A percentile compares a stretch with the other conserved stretches of the same genome.
These are phyloP conservation scores for Lasioglossum oenotherae DNA, from an alignment of 2,888 invertebrate species.

Conservation along the genomic window DNA sequence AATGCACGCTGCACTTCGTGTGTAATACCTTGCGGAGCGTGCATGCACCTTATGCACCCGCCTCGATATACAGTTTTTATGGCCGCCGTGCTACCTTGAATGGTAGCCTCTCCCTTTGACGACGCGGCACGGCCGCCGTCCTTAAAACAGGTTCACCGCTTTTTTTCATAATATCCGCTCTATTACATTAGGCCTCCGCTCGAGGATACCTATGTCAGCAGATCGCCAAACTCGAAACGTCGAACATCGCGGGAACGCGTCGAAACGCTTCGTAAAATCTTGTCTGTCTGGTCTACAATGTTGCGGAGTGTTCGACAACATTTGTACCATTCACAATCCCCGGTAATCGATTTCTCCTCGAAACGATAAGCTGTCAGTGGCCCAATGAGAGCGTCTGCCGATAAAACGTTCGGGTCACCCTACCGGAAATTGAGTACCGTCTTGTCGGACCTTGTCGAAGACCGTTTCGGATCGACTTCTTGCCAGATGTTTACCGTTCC, in stretches of 20 bases:
- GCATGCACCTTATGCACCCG: slow-evolving; percentile 66
- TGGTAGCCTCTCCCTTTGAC: slow-evolving; percentile 64
- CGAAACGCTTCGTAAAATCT: background rate
- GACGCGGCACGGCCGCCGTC: slow-evolving; percentile 50
- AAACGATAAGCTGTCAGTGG: slow-evolving; percentile 3
- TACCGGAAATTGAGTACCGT: background rate
- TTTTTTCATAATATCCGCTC: slow-evolving; percentile 45
- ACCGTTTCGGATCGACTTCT: background rate
- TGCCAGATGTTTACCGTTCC: slow-evolving; percentile 10
- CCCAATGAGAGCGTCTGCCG: slow-evolving; percentile 10
- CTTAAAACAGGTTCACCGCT: slow-evolving; percentile 30
- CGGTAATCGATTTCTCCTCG: slow-evolving; percentile 23
- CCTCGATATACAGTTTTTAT: slow-evolving; percentile 72
- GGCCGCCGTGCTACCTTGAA: slow-evolving; percentile 53
- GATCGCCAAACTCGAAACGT: background rate
- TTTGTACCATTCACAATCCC: background rate
- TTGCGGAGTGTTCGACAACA: background rate
- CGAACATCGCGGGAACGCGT: background rate
- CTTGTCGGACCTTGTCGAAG: background rate
- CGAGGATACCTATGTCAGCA: background rate
- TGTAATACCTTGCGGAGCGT: slow-evolving; percentile 64
- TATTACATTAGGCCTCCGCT: background rate
- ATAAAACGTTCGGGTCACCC: slow-evolving; percentile 16
- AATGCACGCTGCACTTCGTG: slow-evolving; percentile 63
- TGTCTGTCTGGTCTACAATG: background rate